Conservation (phyloP, 2,113 vertebrate species). For the Megaceryle torquata region DNA sequence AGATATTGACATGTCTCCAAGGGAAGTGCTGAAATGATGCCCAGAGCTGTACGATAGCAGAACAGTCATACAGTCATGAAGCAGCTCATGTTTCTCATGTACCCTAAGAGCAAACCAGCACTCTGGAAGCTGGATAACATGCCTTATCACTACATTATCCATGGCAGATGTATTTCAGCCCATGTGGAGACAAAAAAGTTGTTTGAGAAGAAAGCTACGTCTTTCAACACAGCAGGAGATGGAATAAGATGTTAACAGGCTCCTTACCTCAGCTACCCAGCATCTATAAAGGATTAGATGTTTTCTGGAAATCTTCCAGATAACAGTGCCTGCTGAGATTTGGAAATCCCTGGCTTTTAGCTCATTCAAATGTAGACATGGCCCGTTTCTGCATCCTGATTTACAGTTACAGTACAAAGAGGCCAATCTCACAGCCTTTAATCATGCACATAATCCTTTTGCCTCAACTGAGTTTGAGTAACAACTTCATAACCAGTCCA, state of each 20-base stretch:
- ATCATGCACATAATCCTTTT: not conserved
- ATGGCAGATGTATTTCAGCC: not conserved
- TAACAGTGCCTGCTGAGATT: slow-evolving; percentile 21
- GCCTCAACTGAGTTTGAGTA: not conserved
- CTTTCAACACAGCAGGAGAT: slow-evolving; percentile 31
- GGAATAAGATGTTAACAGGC: slow-evolving; percentile 28
- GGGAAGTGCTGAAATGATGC: not conserved
- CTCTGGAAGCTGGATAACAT: not conserved
- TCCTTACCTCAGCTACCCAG: slow-evolving; percentile 6
- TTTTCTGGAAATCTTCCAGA: slow-evolving; percentile 32
- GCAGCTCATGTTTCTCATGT: not conserved
- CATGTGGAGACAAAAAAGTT: not conserved
- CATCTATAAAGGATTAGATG: slow-evolving; percentile 11
- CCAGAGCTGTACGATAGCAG: not conserved
- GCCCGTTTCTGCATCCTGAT: not conserved
- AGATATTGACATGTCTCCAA: fast-evolving
- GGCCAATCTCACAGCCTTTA: not conserved
- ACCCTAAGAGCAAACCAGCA: not conserved
- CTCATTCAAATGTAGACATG: not conserved
- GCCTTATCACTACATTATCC: not conserved
- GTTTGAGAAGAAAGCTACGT: slow-evolving; percentile 1
- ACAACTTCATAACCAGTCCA: not conserved
- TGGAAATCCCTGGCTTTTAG: slow-evolving; percentile 6
- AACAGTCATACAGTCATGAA: not conserved
- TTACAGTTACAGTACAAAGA: not conserved